Percentiles rank a stretch among this genome's conserved stretches.
Conservation (phyloP, 1,140 invertebrate species). For the Caenorhabditis briggsae region DNA sequence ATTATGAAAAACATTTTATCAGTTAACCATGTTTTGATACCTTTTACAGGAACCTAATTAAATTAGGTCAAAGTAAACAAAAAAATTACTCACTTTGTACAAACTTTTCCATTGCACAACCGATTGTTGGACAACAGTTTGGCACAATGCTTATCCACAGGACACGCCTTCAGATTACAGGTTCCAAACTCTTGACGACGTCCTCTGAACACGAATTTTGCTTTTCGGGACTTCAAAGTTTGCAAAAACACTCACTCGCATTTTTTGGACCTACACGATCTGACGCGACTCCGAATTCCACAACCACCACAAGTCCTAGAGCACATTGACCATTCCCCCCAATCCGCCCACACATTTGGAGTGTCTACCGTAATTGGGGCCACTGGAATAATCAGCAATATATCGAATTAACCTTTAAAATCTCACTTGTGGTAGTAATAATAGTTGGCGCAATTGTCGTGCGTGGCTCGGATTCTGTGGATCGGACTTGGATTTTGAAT, state of each 20-base stretch:
- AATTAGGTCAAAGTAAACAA: neutral
- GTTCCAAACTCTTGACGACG: constrained; percentile 72
- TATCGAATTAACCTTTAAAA: neutral
- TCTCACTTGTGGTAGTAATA: constrained; percentile 48
- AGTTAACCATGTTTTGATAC: too few species aligned
- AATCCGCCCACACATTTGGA: constrained; percentile 64
- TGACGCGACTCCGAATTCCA: constrained; percentile 71
- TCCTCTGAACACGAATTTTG: constrained; percentile 67
- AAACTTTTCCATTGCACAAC: constrained; percentile 70
- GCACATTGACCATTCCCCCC: constrained; percentile 72
- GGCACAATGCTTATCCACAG: constrained; percentile 69
- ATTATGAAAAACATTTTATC: too few species aligned
- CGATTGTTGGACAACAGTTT: constrained; percentile 70
- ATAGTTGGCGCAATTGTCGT: constrained; percentile 49
- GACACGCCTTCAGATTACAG: constrained; percentile 75
- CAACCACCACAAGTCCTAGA: constrained; percentile 74
- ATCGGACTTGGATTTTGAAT: constrained; percentile 69
- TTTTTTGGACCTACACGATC: constrained; percentile 67
- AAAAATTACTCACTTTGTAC: constrained; percentile 61
- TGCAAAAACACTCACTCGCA: constrained; percentile 70
- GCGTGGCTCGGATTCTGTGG: constrained; percentile 53
- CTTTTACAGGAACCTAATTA: too few species aligned
- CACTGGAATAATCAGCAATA: neutral
- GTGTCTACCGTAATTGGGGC: constrained; percentile 63
- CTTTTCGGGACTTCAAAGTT: neutral